Conservation (phyloP, 2,888 invertebrate genomes). For the Agrypnus murinus region DNA sequence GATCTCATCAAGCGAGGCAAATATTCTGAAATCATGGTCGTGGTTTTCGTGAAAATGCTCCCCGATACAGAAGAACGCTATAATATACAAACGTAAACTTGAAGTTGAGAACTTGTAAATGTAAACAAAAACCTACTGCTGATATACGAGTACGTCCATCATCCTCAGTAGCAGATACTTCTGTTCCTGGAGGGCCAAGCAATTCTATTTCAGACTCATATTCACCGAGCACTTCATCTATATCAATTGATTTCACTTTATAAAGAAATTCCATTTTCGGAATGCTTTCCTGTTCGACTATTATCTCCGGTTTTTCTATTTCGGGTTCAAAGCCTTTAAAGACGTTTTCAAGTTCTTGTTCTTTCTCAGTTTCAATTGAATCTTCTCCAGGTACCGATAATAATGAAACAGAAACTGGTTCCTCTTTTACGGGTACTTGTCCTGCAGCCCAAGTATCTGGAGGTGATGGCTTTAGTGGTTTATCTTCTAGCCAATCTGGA, state of each 20-base stretch:
- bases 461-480: conserved; percentile 35
- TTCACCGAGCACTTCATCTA: no score
- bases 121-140: no score
- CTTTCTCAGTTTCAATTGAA: neutral
- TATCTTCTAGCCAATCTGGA: conserved; percentile 38
- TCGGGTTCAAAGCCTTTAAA: neutral
- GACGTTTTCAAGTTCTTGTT: neutral
- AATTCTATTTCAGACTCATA: neutral
- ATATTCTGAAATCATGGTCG: conserved; percentile 18
- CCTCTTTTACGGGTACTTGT: conserved; percentile 26
- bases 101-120: no score
- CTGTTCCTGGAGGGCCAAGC: neutral
- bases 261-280: neutral
- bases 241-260: no score
- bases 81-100: neutral
- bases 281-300: neutral
- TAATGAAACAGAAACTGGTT: conserved; percentile 14
- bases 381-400: neutral
- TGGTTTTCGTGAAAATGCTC: conserved; percentile 35
- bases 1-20: conserved; percentile 31
- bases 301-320: neutral
- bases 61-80: neutral
- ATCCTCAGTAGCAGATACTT: neutral
- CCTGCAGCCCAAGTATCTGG: conserved; percentile 42
- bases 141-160: neutral